Conservation (phyloP, 2,888 invertebrate species). For the Brenthis hecate region DNA sequence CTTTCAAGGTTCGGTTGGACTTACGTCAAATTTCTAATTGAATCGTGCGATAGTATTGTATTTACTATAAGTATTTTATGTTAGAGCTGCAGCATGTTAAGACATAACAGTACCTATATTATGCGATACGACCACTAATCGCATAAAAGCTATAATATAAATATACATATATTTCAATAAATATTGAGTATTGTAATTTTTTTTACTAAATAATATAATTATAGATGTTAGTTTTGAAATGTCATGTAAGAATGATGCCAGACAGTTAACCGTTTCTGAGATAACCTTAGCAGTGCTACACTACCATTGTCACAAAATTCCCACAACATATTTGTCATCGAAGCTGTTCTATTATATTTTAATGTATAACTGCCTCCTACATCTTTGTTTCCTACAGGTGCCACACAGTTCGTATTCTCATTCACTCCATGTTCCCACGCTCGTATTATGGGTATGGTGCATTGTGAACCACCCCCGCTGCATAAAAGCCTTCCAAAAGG, state of each 20-base stretch:
- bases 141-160: no score
- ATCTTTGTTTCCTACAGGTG: slow-evolving; percentile 64
- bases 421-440: slow-evolving; percentile 71
- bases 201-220: neutral
- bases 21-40: no score
- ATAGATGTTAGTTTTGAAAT: neutral
- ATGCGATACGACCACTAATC: no score
- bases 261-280: slow-evolving; percentile 17
- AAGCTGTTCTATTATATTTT: slow-evolving; percentile 30
- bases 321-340: slow-evolving; percentile 34
- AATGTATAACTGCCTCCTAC: slow-evolving; percentile 45
- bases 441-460: slow-evolving; percentile 52
- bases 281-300: slow-evolving; percentile 13
- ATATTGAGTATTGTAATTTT: no score
- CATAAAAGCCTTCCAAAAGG: slow-evolving; percentile 57
- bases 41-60: no score
- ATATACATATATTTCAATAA: no score
- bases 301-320: slow-evolving; percentile 27
- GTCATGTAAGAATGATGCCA: neutral
- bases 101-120: no score
- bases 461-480: slow-evolving; percentile 65
- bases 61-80: no score
- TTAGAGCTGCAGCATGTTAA: no score
- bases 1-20: no score
- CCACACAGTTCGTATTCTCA: slow-evolving; percentile 49